phyloP scores from a whole-genome alignment of 2,888 invertebrate genomes.

The Drosophila setosimentum region DNA sequence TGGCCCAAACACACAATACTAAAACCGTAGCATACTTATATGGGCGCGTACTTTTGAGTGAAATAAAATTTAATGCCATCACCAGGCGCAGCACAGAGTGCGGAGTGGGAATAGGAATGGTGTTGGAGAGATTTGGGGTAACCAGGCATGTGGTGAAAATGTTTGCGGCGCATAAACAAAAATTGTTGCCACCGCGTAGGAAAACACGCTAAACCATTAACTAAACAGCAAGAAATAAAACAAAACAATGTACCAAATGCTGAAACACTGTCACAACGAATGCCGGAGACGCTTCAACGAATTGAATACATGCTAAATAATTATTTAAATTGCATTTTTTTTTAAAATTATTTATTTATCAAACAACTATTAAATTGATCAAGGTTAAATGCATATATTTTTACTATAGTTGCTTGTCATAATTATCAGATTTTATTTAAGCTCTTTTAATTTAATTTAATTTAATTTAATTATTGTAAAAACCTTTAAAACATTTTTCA shows the following conservation, averaged over 20 bases:
- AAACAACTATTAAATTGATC: background rate
- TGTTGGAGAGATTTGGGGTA: background rate
- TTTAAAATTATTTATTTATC: background rate
- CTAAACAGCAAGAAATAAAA: slow-evolving; percentile 76
- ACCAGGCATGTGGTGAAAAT: slow-evolving; percentile 62
- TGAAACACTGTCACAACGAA: slow-evolving; percentile 10
- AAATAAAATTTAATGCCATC: slow-evolving; percentile 77
- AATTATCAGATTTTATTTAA: background rate
- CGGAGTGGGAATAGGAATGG: background rate
- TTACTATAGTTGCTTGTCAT: background rate
- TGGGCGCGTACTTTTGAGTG: slow-evolving; percentile 60
- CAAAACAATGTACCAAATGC: slow-evolving; percentile 46
- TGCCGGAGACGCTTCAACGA: slow-evolving; percentile 11
- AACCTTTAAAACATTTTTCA: background rate
- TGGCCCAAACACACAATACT: background rate
- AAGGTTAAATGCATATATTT: background rate
- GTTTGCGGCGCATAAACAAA: slow-evolving; percentile 82
- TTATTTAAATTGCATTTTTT: background rate
- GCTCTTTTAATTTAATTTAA: background rate
- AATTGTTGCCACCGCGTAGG: slow-evolving; percentile 70
- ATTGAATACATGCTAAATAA: too few species aligned
- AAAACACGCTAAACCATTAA: slow-evolving; percentile 80
- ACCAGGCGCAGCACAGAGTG: slow-evolving; percentile 42
- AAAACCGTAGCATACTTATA: slow-evolving; percentile 58
- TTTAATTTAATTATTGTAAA: background rate